Evolutionary conservation across 2,797 vertebrate species (phyloP), one percentile per base, ranked within the genome.

Genomic region (Sylvilagus floridanus): DNA sequence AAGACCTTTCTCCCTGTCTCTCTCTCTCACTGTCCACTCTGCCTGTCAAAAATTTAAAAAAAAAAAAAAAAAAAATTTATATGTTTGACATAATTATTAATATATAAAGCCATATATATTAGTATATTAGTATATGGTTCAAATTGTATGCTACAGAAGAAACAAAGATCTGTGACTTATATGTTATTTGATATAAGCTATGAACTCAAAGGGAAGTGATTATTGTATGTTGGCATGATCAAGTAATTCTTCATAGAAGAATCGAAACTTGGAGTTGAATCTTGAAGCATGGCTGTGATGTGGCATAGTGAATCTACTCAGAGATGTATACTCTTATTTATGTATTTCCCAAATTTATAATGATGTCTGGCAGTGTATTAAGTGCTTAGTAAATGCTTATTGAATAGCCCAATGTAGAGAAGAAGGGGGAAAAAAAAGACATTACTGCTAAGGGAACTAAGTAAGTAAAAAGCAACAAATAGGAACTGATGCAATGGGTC

Each of bases 51-150:
- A n/a, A n/a, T n/a, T n/a, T 84, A 85, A 85, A 93, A 78, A 85
- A 85, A 93, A 78, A 85, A 85, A 93, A 78, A 85, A 85, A 93
- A 78, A 85, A 85, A 93, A 78, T 85, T 10, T 92, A 9, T 93
- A 62, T 28, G 22, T 69, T 81, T 73, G 54, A 90, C 19, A 69
- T 37, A 84, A 88, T 90, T 95, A 90, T 42, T 92, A 81, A 73
- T 1, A 28, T 63, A 19, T 13, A 81, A 83, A 30, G 3, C 37
- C 37, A 32, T 42, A 19, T 84, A 76, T 91, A n/a, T n/a, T 1
- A 92, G 24, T 91, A 9, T 79, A 21, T 88, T 91, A 50, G 57
- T 78, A 42, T 76, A 0, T 82, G 65, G 47, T 85, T 5, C 94
- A 91, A 89, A 79, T 78, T 76, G 10, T 93, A 4, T 89, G 35